A percentile compares a stretch with the other conserved stretches of the same genome.
Conservation (phyloP, 1,140 invertebrate species). For the Drosophila lacertosa region DNA sequence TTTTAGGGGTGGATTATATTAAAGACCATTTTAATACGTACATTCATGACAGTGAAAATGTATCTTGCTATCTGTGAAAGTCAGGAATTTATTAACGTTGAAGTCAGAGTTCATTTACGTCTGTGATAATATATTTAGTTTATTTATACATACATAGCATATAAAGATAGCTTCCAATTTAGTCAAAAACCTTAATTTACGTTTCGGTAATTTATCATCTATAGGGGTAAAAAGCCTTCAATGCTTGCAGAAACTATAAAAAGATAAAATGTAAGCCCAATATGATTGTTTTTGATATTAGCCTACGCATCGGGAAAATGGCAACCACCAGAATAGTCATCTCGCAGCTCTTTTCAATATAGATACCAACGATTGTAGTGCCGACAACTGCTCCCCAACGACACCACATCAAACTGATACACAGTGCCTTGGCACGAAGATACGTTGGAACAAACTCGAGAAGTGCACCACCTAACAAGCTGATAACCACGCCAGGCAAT, state of each 20-base stretch:
- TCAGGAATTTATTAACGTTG: no score
- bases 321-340: conserved; percentile 45
- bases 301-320: conserved; percentile 54
- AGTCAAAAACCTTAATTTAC: no score
- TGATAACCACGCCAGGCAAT: conserved; percentile 45
- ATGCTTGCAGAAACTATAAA: conserved; percentile 48
- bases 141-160: no score
- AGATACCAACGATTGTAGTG: conserved; percentile 38
- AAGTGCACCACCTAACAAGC: conserved; percentile 55
- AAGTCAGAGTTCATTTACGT: no score
- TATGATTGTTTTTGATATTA: not conserved
- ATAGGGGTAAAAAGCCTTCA: conserved; percentile 56
- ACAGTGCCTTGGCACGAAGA: conserved; percentile 56
- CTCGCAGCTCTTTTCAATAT: conserved; percentile 52
- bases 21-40: no score
- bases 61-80: no score
- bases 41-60: no score
- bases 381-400: conserved; percentile 56
- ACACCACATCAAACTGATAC: conserved; percentile 65
- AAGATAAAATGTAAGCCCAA: not conserved
- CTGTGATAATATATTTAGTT: no score
- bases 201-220: not conserved
- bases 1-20: no score
- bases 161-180: no score
- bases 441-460: conserved; percentile 56